phyloP scores from a whole-genome alignment of 1,140 invertebrate genomes.

The Meloidogyne chitwoodi region DNA sequence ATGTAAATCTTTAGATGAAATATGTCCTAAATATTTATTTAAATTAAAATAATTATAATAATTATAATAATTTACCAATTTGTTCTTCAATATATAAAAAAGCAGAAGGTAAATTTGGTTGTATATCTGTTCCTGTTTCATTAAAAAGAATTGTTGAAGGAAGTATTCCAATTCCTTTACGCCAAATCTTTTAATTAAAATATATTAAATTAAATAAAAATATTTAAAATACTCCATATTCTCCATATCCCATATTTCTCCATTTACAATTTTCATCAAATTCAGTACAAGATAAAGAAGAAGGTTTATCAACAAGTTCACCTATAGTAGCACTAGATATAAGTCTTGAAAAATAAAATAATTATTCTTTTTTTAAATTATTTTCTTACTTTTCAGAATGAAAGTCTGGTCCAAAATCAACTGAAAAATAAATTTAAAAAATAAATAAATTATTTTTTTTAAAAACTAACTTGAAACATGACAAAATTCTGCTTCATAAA shows the following conservation, averaged over 20 bases:
- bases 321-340: slow-evolving; percentile 48
- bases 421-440: slow-evolving; percentile 30
- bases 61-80: slow-evolving; percentile 3
- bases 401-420: slow-evolving; percentile 53
- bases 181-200: slow-evolving; percentile 39
- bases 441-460: background rate
- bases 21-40: background rate
- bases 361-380: background rate
- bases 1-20: background rate
- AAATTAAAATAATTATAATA: no score
- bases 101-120: slow-evolving; percentile 41
- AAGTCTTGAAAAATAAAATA: background rate
- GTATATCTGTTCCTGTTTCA: slow-evolving; percentile 54
- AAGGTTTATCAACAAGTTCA: slow-evolving; percentile 36
- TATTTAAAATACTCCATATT: background rate
- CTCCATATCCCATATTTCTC: slow-evolving; percentile 47
- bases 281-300: slow-evolving; percentile 47
- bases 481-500: slow-evolving; percentile 52
- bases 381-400: slow-evolving; percentile 11
- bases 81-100: slow-evolving; percentile 55
- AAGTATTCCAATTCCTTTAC: slow-evolving; percentile 26
- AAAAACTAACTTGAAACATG: slow-evolving; percentile 49
- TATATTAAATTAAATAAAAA: background rate
- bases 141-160: slow-evolving; percentile 46
- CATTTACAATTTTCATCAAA: slow-evolving; percentile 53